These are phyloP conservation scores for Meghimatium bilineatum DNA, from an alignment of 2,888 invertebrate genomes.

Conservation along the genomic window DNA sequence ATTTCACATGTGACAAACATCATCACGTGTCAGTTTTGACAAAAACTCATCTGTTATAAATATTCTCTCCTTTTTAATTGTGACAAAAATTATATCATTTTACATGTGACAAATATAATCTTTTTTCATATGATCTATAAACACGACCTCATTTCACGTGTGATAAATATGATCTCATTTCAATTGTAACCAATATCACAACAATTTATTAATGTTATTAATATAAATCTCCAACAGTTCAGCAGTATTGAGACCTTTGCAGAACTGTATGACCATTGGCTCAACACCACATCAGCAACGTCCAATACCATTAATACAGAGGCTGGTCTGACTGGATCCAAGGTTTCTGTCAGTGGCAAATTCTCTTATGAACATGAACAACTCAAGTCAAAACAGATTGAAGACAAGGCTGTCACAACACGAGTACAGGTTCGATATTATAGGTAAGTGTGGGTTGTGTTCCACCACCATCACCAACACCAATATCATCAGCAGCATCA, in stretches of 20 bases:
- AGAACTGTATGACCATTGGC: constrained; percentile 62
- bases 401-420: constrained; percentile 59
- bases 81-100: too few species aligned
- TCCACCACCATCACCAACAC: too few species aligned
- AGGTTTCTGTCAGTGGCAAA: constrained; percentile 57
- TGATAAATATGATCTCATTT: too few species aligned
- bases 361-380: constrained; percentile 59
- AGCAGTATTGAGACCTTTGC: constrained; percentile 63
- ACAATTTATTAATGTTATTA: neutral
- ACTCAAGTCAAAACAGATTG: constrained; percentile 57
- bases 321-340: constrained; percentile 51
- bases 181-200: too few species aligned
- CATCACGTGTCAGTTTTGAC: too few species aligned
- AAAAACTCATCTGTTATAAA: too few species aligned
- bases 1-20: too few species aligned
- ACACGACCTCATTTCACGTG: too few species aligned
- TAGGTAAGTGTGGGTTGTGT: constrained; percentile 27
- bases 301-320: constrained; percentile 60
- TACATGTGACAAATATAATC: too few species aligned
- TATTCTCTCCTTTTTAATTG: too few species aligned
- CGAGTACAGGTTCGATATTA: constrained; percentile 55
- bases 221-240: constrained; percentile 46
- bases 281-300: constrained; percentile 57
- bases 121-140: too few species aligned
- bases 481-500: too few species aligned